A percentile compares a stretch with the other conserved stretches of the same genome.
Conservation (phyloP, 2,888 invertebrate species). For the Venustoraphidia nigricollis region DNA sequence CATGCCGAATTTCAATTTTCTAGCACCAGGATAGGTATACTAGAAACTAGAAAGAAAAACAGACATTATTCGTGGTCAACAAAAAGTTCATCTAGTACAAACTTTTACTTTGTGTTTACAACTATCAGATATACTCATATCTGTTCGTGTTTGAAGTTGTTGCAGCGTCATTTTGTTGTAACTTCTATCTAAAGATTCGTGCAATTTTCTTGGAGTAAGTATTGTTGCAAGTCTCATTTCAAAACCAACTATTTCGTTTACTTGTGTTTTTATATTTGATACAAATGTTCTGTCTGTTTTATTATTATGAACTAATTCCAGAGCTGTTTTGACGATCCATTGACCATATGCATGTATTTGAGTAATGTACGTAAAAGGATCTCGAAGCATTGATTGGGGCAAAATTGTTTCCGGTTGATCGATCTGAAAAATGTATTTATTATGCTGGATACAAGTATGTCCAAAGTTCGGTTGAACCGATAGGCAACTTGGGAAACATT, state of each 20-base stretch:
- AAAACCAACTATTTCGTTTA: background rate
- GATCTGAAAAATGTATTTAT: conserved; percentile 10
- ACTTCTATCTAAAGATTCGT: conserved; percentile 18
- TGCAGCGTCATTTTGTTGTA: conserved; percentile 20
- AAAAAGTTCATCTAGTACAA: too few relatives aligned
- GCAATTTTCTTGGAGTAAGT: conserved; percentile 14
- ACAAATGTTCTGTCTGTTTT: background rate
- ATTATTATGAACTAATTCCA: background rate
- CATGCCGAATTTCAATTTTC: too few relatives aligned
- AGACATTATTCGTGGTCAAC: too few relatives aligned
- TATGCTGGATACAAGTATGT: too few relatives aligned
- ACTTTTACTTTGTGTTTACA: background rate
- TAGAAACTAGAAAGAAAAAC: too few relatives aligned
- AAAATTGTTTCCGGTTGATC: conserved; percentile 19
- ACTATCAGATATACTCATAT: conserved; percentile 21
- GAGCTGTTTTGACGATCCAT: conserved; percentile 4
- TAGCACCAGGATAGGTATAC: too few relatives aligned
- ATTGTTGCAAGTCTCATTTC: background rate
- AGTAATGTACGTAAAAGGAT: conserved; percentile 14
- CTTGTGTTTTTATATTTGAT: background rate
- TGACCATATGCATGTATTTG: conserved; percentile 16
- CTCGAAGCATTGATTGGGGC: conserved; percentile 18
- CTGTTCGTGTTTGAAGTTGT: conserved; percentile 24
- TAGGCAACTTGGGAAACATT: too few relatives aligned
- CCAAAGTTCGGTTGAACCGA: too few relatives aligned